Evolutionary conservation across 1,140 invertebrate genomes (phyloP).

Genomic region (Megalonaias nervosa): DNA sequence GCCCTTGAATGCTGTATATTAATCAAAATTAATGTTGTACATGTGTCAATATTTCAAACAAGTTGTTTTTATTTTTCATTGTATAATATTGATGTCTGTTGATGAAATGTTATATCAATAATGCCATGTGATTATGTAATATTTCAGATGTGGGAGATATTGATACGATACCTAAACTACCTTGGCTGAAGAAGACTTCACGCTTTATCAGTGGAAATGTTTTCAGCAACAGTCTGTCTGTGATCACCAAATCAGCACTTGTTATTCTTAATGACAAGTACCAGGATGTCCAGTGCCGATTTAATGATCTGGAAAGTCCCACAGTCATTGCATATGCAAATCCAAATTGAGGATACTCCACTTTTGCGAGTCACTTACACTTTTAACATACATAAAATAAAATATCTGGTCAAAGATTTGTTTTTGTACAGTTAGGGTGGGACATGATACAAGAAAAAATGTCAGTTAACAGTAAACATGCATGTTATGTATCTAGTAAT

Average conservation of each 20-base stretch:
- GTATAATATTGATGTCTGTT: not conserved
- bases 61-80: not conserved
- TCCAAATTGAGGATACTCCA: too few relatives aligned
- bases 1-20: not conserved
- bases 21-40: not conserved
- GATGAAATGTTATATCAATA: not conserved
- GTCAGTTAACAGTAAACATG: too few relatives aligned
- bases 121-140: not conserved
- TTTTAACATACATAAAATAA: too few relatives aligned
- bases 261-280: constrained; percentile 84
- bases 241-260: constrained; percentile 81
- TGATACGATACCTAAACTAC: constrained; percentile 57
- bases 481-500: too few relatives aligned
- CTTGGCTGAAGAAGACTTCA: constrained; percentile 80
- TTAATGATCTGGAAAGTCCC: constrained; percentile 47
- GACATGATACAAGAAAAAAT: too few relatives aligned
- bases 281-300: constrained; percentile 84
- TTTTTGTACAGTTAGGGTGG: too few relatives aligned
- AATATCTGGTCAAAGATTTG: too few relatives aligned
- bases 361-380: too few relatives aligned
- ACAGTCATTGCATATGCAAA: constrained; percentile 17
- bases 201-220: constrained; percentile 81
- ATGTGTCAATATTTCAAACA: not conserved
- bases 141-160: constrained; percentile 53
- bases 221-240: constrained; percentile 85